Evolutionary conservation across 2,888 invertebrate genomes (phyloP).

Genomic region (Drosophila macrothrix): DNA sequence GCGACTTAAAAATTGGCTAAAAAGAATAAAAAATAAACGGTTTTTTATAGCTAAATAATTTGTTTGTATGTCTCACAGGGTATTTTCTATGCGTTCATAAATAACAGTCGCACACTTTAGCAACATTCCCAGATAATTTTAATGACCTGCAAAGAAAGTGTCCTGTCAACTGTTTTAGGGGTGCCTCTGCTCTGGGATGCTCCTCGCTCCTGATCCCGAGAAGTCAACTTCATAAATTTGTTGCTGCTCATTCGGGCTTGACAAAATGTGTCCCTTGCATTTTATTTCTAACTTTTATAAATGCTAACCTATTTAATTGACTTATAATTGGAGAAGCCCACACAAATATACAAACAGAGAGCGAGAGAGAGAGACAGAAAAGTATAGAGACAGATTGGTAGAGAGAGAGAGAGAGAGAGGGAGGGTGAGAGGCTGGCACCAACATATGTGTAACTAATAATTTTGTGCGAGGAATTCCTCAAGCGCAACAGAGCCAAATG

Average conservation of each 20-base stretch:
- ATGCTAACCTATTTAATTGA: constrained; percentile 82
- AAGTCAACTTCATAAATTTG: constrained; percentile 70
- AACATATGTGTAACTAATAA: constrained; percentile 82
- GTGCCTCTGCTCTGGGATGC: constrained; percentile 35
- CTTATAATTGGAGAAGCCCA: constrained; percentile 80
- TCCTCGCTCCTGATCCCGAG: constrained; percentile 44
- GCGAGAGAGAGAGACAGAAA: not conserved
- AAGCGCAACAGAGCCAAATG: constrained; percentile 74
- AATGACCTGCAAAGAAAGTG: constrained; percentile 33
- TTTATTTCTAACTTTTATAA: constrained; percentile 71
- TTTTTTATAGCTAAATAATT: not conserved
- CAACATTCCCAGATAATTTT: constrained; percentile 33
- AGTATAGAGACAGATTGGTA: not conserved
- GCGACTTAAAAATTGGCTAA: too few relatives aligned
- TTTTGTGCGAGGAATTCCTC: constrained; percentile 75
- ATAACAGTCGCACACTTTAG: not conserved
- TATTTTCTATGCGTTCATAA: not conserved
- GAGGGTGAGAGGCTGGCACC: constrained; percentile 34
- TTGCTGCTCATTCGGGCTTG: constrained; percentile 69
- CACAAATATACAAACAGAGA: constrained; percentile 22
- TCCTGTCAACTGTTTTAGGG: constrained; percentile 39
- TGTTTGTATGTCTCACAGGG: not conserved
- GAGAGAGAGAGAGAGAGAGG: not conserved
- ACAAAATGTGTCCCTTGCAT: constrained; percentile 78
- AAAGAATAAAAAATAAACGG: not conserved